Evolutionary conservation across 1,140 invertebrate genomes (phyloP).

Genomic region (Cheumatopsyche charites): DNA sequence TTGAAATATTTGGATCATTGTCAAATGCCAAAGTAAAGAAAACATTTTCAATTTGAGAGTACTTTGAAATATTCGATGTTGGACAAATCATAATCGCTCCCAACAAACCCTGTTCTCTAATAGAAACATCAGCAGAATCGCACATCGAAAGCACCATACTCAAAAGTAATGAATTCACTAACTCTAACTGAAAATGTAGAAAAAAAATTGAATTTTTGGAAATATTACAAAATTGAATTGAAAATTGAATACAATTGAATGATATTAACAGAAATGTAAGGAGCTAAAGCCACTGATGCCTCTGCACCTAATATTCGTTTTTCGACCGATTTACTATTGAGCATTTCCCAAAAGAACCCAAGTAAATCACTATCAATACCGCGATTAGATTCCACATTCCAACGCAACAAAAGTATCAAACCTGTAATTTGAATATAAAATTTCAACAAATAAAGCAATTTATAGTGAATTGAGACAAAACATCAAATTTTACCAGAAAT

Average conservation of each 20-base stretch:
- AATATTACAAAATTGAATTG: neutral
- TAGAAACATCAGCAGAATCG: slow-evolving; percentile 56
- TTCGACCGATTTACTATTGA: slow-evolving; percentile 75
- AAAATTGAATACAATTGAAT: neutral
- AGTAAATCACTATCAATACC: slow-evolving; percentile 46
- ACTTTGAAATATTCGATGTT: slow-evolving; percentile 55
- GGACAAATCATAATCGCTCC: slow-evolving; percentile 56
- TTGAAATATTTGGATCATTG: slow-evolving; percentile 53
- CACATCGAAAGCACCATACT: slow-evolving; percentile 59
- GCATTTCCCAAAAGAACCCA: slow-evolving; percentile 75
- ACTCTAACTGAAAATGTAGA: slow-evolving; percentile 51
- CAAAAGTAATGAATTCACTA: slow-evolving; percentile 58
- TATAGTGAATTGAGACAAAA: slow-evolving; percentile 22
- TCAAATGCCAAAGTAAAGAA: slow-evolving; percentile 58
- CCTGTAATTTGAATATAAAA: slow-evolving; percentile 22
- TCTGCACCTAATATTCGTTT: slow-evolving; percentile 74
- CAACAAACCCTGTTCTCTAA: slow-evolving; percentile 55
- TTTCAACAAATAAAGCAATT: neutral
- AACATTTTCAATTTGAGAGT: slow-evolving; percentile 56
- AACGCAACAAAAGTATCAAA: slow-evolving; percentile 43
- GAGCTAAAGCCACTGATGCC: slow-evolving; percentile 73
- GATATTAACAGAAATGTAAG: slow-evolving; percentile 68
- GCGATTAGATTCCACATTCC: slow-evolving; percentile 45
- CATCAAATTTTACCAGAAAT: slow-evolving; percentile 60
- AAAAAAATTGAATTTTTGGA: neutral